Percentiles rank a stretch among this genome's conserved stretches.
Evolutionary conservation across 2,888 invertebrate species (phyloP).

Genomic region (Pristionchus arcanus): DNA sequence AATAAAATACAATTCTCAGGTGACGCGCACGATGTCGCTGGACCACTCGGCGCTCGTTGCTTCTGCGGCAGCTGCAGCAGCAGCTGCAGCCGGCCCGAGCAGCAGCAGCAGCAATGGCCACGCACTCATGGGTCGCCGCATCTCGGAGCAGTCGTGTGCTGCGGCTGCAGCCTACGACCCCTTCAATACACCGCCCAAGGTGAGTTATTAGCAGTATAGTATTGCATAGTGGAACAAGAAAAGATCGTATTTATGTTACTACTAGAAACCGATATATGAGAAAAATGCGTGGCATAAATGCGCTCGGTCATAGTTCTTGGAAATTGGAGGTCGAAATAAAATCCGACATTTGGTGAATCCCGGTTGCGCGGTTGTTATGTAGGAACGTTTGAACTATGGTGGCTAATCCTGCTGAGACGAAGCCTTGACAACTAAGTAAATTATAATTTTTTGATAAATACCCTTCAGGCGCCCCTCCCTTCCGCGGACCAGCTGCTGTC

Average conservation of each 20-base stretch:
- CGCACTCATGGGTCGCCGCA: slow-evolving; percentile 17
- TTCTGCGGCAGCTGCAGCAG: not conserved
- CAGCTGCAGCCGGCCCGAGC: not conserved
- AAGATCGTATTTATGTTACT: too few species aligned
- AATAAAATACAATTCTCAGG: not conserved
- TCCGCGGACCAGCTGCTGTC: slow-evolving; percentile 35
- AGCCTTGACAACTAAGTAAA: too few species aligned
- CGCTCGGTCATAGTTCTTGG: too few species aligned
- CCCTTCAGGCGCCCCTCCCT: slow-evolving; percentile 1
- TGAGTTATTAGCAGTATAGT: not conserved
- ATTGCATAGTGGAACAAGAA: too few species aligned
- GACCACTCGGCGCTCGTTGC: not conserved
- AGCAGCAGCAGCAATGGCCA: not conserved
- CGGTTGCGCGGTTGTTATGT: too few species aligned
- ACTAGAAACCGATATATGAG: too few species aligned
- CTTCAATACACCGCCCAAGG: slow-evolving; percentile 39
- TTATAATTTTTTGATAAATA: too few species aligned
- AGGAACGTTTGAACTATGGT: too few species aligned
- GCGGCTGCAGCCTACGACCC: slow-evolving; percentile 41
- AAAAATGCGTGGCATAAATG: too few species aligned
- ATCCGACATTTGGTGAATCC: too few species aligned
- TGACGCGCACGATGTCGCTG: slow-evolving; percentile 16
- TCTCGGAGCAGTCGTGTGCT: slow-evolving; percentile 32
- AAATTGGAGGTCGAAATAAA: not conserved
- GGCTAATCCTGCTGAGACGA: too few species aligned